Evolutionary conservation across 37 sponge, comb jelly and placozoan genomes (phyloP).

Genomic region (Lycopodina hypogea): DNA sequence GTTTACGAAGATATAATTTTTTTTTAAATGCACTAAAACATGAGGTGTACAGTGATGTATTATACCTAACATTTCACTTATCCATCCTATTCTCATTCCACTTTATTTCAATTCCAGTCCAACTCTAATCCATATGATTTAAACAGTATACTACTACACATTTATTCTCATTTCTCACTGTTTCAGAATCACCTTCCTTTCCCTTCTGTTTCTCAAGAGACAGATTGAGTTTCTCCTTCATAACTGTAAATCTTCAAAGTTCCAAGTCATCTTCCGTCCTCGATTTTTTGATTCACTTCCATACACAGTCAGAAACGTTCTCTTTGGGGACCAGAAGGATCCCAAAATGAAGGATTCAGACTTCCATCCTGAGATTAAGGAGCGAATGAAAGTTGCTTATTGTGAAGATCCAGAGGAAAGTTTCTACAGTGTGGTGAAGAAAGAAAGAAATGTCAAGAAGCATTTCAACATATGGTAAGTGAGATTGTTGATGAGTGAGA

Average conservation of each 20-base stretch:
- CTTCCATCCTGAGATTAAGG: background rate
- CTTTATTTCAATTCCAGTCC: background rate
- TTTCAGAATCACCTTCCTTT: slow-evolving; percentile 25
- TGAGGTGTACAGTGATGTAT: too few relatives aligned
- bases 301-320: background rate
- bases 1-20: too few relatives aligned
- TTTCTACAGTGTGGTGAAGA: background rate
- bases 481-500: too few relatives aligned
- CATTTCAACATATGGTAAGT: background rate
- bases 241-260: slow-evolving; percentile 20
- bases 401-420: background rate
- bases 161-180: too few relatives aligned
- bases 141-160: too few relatives aligned
- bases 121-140: too few relatives aligned
- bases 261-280: slow-evolving; percentile 26
- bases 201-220: slow-evolving; percentile 26
- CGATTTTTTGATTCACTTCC: slow-evolving; percentile 3
- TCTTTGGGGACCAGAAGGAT: background rate
- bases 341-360: background rate
- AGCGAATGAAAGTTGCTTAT: background rate
- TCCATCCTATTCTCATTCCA: too few relatives aligned
- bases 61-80: too few relatives aligned
- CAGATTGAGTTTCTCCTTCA: slow-evolving; percentile 4
- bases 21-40: too few relatives aligned
- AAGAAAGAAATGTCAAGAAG: background rate